Percentiles rank a stretch among this genome's conserved stretches.
Evolutionary conservation across 2,888 invertebrate genomes (phyloP).

Genomic region (Scaptodrosophila latifasciaeformis): DNA sequence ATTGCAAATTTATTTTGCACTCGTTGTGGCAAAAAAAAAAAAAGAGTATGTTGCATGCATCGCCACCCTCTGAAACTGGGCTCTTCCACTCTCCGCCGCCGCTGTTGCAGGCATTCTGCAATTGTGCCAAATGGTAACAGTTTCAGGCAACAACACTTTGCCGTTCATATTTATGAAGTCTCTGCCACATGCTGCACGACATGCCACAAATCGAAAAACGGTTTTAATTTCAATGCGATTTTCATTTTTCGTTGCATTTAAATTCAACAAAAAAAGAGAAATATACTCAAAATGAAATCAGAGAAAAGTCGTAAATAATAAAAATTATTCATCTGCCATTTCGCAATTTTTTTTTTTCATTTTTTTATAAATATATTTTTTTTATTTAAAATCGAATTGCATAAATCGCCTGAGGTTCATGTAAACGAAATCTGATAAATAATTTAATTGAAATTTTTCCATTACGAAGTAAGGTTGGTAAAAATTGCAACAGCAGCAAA

Average conservation of each 20-base stretch:
- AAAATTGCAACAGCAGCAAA: slow-evolving; percentile 26
- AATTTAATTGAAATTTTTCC: slow-evolving; percentile 68
- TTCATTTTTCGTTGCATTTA: slow-evolving; percentile 10
- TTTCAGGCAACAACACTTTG: neutral
- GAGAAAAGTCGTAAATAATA: slow-evolving; percentile 54
- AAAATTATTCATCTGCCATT: slow-evolving; percentile 59
- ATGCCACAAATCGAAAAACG: slow-evolving; percentile 48
- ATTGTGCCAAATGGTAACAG: slow-evolving; percentile 30
- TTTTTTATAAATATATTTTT: neutral
- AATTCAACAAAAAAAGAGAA: neutral
- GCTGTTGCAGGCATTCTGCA: slow-evolving; percentile 16
- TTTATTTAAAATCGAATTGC: slow-evolving; percentile 52
- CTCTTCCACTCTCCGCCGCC: neutral
- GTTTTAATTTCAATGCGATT: slow-evolving; percentile 45
- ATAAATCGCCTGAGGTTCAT: slow-evolving; percentile 58
- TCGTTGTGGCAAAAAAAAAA: neutral
- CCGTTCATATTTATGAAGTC: neutral
- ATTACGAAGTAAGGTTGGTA: slow-evolving; percentile 18
- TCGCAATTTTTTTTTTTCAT: slow-evolving; percentile 11
- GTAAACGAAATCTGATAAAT: slow-evolving; percentile 55
- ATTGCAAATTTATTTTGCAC: neutral
- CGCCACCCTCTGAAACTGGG: neutral
- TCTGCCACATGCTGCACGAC: slow-evolving; percentile 6
- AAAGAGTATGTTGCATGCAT: neutral
- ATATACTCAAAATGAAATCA: neutral